Base-by-base conservation (phyloP, 2,888 invertebrate species). In the Hirtodrosophila alboralis region DNA sequence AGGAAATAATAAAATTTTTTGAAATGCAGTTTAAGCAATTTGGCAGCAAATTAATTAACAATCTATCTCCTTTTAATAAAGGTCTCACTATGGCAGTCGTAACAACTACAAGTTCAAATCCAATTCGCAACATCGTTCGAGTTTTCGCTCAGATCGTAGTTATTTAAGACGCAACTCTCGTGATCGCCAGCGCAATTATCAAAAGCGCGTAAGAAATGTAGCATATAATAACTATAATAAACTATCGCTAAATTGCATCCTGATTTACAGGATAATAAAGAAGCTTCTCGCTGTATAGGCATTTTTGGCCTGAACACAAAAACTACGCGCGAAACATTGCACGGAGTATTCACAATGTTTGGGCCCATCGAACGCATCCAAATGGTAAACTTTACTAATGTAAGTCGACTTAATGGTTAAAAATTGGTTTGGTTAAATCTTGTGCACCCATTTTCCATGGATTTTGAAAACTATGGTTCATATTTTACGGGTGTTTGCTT, bases 221-320 rank as follows among this genome's bases (percentile, higher is more conserved):
- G 12, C 4, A 10, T 12, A 1, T 41, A 36, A 9, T n/a, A n/a
- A 7, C 18, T 1, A 18, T 4, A 18, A 14, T n/a, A 9, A 4
- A 0, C 2, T 7, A 1, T 2, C 8, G 23, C 8, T 3, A 6
- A 18, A 36, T 48, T 37, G 6, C 5, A 5, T 2, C 5, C 30
- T 4, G 9, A 6, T 12, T 23, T 28, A 1, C 13, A 87, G 88
- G 86, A 86, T 49, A 83, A 84, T 88, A 97, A 98, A 0, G 94
- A 95, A 62, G 95, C 96, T 1, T 95, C 95, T 37, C 93, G 96
- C 47, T 98, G 98, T 89, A 92, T 98, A 33, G 98, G 98, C 12
- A 95, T 98, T 8, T 99, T 99, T 91, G 98, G 98, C 4, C 92
- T 98, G 52, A 97, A 96, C 87, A 93, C 97, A 56, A 95, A 95